Evolutionary conservation across 2,113 vertebrate genomes (phyloP), one percentile per base, ranked within the genome.

Genomic region (Mesoclemmys tuberculata): DNA sequence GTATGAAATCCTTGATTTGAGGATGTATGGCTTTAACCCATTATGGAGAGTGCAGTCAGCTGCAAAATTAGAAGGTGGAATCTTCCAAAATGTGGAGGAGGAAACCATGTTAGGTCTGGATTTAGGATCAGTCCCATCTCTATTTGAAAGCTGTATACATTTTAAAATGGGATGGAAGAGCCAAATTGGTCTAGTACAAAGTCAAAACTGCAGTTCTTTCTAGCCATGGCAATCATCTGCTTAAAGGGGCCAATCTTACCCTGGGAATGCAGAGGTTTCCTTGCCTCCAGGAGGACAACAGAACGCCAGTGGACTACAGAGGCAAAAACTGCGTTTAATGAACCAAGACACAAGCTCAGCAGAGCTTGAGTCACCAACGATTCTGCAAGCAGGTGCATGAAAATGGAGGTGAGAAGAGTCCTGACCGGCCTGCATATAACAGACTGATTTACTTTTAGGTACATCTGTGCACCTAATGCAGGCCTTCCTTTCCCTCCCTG

Each of bases 391-490:
- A 64, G 8, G 64, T n/a, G 64, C 35, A n/a, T 68, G 8, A 68
- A 68, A 68, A 68, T 68, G 64, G 6, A 18, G 16, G 64, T 29
- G 31, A 68, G 64, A n/a, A 68, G 64, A 68, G 55, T 56, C 55
- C 55, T 56, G 52, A 24, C 29, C 54, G 54, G 49, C 71, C 48
- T 58, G 44, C 26, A 55, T 21, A 27, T 12, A 61, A 14, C 2
- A 38, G 1, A 78, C 48, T 19, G 80, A 35, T 38, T 81, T 55
- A 6, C 19, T 51, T 56, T 78, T 44, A 77, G 82, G 31, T 71
- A 12, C 2, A 71, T 21, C 26, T 38, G 46, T 46, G 27, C 1
- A 0, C 22, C 61, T 35, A 61, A 13, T 1, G 14, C 82, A 55
- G 48, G 2, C 8, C 5, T 84, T 90, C 6, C 52, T 51, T 61